Evolutionary conservation across 2,888 invertebrate genomes (phyloP), one percentile per base, ranked within the genome.

Genomic region (Aphodius granarius): DNA sequence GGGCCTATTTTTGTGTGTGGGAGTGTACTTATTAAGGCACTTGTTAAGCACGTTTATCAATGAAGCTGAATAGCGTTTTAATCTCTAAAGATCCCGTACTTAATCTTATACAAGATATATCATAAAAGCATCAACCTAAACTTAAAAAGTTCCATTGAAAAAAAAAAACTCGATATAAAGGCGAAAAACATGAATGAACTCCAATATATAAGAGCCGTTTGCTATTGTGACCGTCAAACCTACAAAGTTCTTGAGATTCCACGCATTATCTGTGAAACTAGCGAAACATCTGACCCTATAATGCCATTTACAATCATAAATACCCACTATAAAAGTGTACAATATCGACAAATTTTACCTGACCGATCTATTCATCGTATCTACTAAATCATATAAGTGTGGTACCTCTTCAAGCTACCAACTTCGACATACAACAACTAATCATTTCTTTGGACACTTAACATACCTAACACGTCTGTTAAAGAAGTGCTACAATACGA

Each of bases 381-480:
- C 43, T 74, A 71, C 74, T 65, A 73, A 63, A 72, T 23, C 66
- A 66, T 43, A 21, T 66, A 20, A 63, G 73, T 17, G 23, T 18
- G 43, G 17, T 19, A 66, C 22, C 16, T 22, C 23, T 68, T 68
- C 63, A 63, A 21, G 22, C 64, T 66, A 22, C n/a, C 43, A 22
- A 9, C 62, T 23, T 20, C 66, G 62, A 72, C 78, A 70, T 66
- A 66, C 74, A 78, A 78, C 78, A 80, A 80, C 80, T 80, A 80
- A 80, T 80, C 80, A 79, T 78, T 77, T 71, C 43, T 68, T 75
- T 76, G n/a, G 79, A 80, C 80, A 78, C 78, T 72, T 79, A 78
- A 80, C 80, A 80, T 79, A 77, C 78, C 78, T 76, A 78, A 78
- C 78, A 74, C 74, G 78, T 78, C 76, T 74, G 78, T 78, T 75